phyloP scores from a whole-genome alignment of 2,797 vertebrate species.

The Botia almorhae region DNA sequence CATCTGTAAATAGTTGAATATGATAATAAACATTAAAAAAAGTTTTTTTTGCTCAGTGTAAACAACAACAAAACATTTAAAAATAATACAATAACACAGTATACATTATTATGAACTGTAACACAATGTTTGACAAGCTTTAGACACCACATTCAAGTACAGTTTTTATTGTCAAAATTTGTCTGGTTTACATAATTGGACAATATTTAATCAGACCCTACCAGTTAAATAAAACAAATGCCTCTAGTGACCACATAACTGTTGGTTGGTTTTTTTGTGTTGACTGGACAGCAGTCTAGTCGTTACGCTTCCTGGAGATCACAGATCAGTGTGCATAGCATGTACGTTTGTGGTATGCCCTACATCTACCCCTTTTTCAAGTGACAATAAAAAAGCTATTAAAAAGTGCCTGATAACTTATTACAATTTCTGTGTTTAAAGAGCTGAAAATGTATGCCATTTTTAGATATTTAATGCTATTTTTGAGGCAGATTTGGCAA shows the following conservation, averaged over 20 bases:
- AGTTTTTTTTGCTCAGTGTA: too few species aligned
- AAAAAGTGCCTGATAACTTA: slow-evolving; percentile 20
- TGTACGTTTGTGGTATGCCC: slow-evolving; percentile 42
- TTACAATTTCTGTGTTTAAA: neutral
- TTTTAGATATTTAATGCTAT: slow-evolving; percentile 12
- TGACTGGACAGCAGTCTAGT: slow-evolving; percentile 38
- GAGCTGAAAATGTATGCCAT: slow-evolving; percentile 7
- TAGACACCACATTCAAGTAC: slow-evolving; percentile 40
- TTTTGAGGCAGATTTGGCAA: slow-evolving; percentile 36
- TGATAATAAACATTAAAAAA: too few species aligned
- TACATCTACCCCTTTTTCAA: neutral
- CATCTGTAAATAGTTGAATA: too few species aligned
- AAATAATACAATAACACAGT: too few species aligned
- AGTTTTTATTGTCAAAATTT: slow-evolving; percentile 65
- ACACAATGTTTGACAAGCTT: slow-evolving; percentile 29
- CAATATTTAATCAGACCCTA: slow-evolving; percentile 55
- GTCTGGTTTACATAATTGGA: slow-evolving; percentile 60
- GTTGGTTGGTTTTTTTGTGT: slow-evolving; percentile 32
- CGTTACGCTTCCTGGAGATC: slow-evolving; percentile 46
- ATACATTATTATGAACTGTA: neutral
- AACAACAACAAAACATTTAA: too few species aligned
- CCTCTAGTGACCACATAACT: slow-evolving; percentile 43
- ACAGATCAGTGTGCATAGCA: slow-evolving; percentile 57
- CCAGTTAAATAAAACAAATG: slow-evolving; percentile 53
- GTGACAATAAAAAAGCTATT: slow-evolving; percentile 16